Evolutionary conservation across 2,888 invertebrate genomes (phyloP), one percentile per base, ranked within the genome.

Genomic region (Amblyteles armatorius): DNA sequence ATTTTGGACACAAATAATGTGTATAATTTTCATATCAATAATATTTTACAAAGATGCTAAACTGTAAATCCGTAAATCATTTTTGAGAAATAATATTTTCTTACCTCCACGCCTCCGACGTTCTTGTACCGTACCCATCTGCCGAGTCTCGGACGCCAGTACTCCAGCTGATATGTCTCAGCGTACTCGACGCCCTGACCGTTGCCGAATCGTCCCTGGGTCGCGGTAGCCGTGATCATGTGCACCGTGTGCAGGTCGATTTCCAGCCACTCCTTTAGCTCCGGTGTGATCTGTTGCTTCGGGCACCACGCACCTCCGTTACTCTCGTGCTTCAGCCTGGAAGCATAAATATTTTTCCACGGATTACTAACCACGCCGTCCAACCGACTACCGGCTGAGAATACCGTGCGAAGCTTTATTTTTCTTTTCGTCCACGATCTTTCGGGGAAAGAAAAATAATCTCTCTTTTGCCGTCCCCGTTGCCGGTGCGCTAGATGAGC

Each of bases 231-330:
- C 0, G 98, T 97, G 92, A 99, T 96, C 92, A 98, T 96, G 94
- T 97, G 97, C 67, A 97, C 96, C 26, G 95, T 94, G 91, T 96
- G 96, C 87, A 99, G 95, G 93, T 98, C 96, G 87, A 97, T 96
- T 95, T 98, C 96, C 85, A 97, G 94, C 97, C 97, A 97, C 94
- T 97, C 97, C 83, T 95, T 95, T 2, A 96, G 95, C 90, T 97
- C 97, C n/a, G 96, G 96, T 33, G 97, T 97, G 91, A 97, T 97
- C 93, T 96, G 96, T 73, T 96, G 95, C 94, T 96, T 96, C 13
- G 99, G 98, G 94, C 99, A 99, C 99, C 98, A 99, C 0, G 98
- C 98, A 67, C 98, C 98, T 16, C 98, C 98, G 91, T 96, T 96
- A 88, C 95, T 95, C 92, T 98, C 98, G 90, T 96, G 96, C 88